phyloP scores from a whole-genome alignment of 2,888 invertebrate species.

The Drosophila pseudotalamancana region DNA sequence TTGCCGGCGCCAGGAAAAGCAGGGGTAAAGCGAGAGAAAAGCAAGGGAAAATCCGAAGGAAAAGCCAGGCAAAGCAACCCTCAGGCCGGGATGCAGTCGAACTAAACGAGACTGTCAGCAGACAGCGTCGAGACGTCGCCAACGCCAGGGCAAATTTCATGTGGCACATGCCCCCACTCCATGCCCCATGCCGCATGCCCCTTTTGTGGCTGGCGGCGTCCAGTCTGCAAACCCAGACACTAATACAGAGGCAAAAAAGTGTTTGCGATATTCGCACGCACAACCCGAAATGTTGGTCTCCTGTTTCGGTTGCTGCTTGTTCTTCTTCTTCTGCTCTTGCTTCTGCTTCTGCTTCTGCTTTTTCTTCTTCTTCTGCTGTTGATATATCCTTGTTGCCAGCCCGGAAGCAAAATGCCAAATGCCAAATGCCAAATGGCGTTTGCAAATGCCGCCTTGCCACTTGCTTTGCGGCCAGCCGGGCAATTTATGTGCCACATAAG shows the following conservation, averaged over 20 bases:
- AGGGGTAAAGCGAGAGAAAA: slow-evolving; percentile 6
- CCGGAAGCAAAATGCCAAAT: slow-evolving; percentile 76
- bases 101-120: slow-evolving; percentile 64
- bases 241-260: slow-evolving; percentile 49
- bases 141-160: slow-evolving; percentile 41
- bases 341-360: too few species aligned
- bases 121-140: slow-evolving; percentile 76
- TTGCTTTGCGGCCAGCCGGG: slow-evolving; percentile 57
- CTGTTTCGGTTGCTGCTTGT: slow-evolving; percentile 27
- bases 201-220: slow-evolving; percentile 53
- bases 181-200: slow-evolving; percentile 5
- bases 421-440: slow-evolving; percentile 46
- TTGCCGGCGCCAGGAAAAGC: slow-evolving; percentile 40
- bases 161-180: slow-evolving; percentile 22
- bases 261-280: slow-evolving; percentile 79
- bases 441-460: slow-evolving; percentile 18
- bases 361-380: too few species aligned
- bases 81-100: slow-evolving; percentile 25
- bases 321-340: slow-evolving; percentile 4
- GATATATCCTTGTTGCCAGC: slow-evolving; percentile 66
- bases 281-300: slow-evolving; percentile 21
- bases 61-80: slow-evolving; percentile 47
- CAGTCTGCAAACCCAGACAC: slow-evolving; percentile 57
- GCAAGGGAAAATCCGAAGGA: slow-evolving; percentile 14
- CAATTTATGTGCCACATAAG: slow-evolving; percentile 68